Base-by-base conservation (phyloP, 2,888 invertebrate genomes). In the Drosophila meridionalis region DNA sequence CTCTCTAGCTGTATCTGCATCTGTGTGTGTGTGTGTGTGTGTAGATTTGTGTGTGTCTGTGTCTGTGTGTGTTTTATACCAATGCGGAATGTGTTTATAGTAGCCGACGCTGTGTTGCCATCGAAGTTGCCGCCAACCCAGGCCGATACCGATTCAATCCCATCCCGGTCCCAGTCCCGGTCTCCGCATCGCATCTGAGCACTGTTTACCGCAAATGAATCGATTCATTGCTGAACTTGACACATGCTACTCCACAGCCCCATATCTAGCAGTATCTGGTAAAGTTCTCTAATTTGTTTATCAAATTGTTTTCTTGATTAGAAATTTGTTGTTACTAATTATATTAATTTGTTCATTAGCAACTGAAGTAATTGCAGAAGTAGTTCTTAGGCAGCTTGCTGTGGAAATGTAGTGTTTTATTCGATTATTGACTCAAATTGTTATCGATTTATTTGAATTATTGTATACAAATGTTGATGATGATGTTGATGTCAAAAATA, bases 11-110 rank as follows among this genome's bases (percentile, higher is more conserved):
- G 5, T 20, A 34, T 12, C 11, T 30, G 30, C 26, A 11, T 28
- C 30, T 42, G 42, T 40, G 12, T 38, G 32, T 36, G 11, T 43
- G 32, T 55, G 28, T 26, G 12, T 34, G 32, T 43, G 28, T 30
- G 12, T 42, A 6, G 20, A 20, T 20, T 20, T 20, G 20, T 59
- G 30, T 26, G 9, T 32, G 20, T 28, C 2, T 28, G 28, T 34
- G 34, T 45, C n/a, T 26, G 20, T 52, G 14, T 20, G 12, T 42
- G 38, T 45, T 30, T 40, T 52, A 57, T 66, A 52, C 64, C 50
- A 69, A 63, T 81, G 73, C 61, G 85, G 85, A 85, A 85, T 89
- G 85, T 85, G 85, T 89, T 85, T 85, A 85, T 89, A 87, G 73
- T 89, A 76, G 76, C 57, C 58, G 40, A 47, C 43, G 60, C 58